Evolutionary conservation across 2,113 vertebrate species (phyloP), one percentile per base, ranked within the genome.

Genomic region (Hyaena hyaena): DNA sequence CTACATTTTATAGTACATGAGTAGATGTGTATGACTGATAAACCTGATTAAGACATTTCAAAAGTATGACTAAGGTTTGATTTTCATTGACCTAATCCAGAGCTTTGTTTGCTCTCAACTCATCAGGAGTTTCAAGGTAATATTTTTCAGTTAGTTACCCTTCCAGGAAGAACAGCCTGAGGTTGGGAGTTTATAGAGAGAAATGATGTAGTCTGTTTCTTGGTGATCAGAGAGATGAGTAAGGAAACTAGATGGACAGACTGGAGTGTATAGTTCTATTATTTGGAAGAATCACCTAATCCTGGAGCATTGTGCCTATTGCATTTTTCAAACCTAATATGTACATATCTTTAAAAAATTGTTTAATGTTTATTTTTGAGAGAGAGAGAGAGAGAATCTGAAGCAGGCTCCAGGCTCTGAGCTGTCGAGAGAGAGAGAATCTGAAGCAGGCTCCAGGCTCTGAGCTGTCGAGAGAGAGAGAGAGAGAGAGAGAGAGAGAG

Each of bases 31-130:
- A 16, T 88, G 87, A 68, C 77, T 93, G 39, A 74, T 90, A 91
- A 91, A 84, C 43, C 53, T 71, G 68, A 73, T 93, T 55, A 11
- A 88, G 26, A 88, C 69, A 43, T 95, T 90, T 73, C 65, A 84
- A 73, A 96, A 28, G 31, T 93, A 7, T 69, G 39, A 48, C 74
- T 95, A 88, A 97, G 28, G 55, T 91, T 87, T 85, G 43, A 35
- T 28, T 96, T 96, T 96, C 63, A 86, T 88, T 92, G 71, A 84
- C n/a, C 92, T 90, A 90, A 90, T 93, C 12, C 23, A 43, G 71
- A 63, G 43, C 63, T 90, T 65, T 66, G 5, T 89, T 96, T 89
- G 71, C 9, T 82, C 31, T 82, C 82, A 66, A 90, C 53, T 65
- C 63, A 65, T 74, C 68, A 45, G 68, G 45, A 63, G 23, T 91